Evolutionary conservation across 2,113 vertebrate genomes (phyloP).

Genomic region (Coptodon rendalli): DNA sequence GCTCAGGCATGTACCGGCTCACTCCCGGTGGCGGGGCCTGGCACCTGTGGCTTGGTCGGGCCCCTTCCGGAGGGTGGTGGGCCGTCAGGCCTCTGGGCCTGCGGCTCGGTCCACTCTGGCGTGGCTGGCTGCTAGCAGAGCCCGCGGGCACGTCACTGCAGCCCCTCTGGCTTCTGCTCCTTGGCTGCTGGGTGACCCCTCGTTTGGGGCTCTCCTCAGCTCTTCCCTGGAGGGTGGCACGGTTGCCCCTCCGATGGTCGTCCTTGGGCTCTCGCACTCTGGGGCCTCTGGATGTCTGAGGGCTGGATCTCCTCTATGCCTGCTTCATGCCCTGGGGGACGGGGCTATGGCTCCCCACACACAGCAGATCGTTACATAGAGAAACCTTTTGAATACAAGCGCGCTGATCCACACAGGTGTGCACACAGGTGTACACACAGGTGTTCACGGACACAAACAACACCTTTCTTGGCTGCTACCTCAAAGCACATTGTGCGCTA

Average conservation of each 20-base stretch:
- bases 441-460: accelerated
- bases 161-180: accelerated
- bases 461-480: no score
- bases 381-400: neutral
- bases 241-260: accelerated
- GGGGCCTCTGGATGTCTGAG: accelerated
- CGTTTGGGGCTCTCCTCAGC: accelerated
- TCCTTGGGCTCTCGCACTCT: neutral
- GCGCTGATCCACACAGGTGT: no score
- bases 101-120: accelerated
- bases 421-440: neutral
- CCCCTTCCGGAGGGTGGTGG: neutral
- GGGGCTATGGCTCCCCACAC: neutral
- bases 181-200: accelerated
- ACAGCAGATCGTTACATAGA: accelerated
- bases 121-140: accelerated
- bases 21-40: accelerated
- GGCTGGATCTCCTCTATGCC: accelerated
- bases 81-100: accelerated
- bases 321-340: neutral
- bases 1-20: accelerated
- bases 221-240: accelerated
- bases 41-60: accelerated
- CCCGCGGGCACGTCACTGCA: accelerated
- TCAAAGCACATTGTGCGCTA: no score